Conservation (phyloP, 2,797 vertebrate species). For the Myotis pilosus region DNA sequence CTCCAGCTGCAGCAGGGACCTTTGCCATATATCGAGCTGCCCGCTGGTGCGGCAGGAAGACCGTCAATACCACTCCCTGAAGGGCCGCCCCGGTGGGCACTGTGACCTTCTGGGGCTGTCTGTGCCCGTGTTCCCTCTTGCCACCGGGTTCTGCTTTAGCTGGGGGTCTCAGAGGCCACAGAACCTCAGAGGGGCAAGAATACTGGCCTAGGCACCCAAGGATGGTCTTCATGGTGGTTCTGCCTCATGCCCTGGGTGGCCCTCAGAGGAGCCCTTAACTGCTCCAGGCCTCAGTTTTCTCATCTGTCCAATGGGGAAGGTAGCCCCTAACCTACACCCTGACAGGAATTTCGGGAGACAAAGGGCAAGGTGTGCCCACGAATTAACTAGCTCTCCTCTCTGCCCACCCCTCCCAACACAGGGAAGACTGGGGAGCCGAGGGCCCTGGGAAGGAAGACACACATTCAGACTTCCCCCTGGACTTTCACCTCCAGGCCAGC, state of each 20-base stretch:
- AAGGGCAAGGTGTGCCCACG: not conserved
- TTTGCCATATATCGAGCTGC: accelerated
- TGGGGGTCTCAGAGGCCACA: not conserved
- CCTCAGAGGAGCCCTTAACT: not conserved
- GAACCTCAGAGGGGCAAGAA: not conserved
- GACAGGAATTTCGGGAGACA: not conserved
- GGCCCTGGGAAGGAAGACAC: not conserved
- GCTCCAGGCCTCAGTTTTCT: not conserved
- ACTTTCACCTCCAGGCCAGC: not conserved
- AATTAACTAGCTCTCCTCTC: not conserved
- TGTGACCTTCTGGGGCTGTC: not conserved
- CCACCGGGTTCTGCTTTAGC: not conserved
- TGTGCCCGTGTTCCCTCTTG: not conserved
- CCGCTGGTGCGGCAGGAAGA: accelerated
- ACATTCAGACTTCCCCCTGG: too few relatives aligned
- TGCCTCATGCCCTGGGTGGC: not conserved
- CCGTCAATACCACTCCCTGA: not conserved
- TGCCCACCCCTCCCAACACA: not conserved
- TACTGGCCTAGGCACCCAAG: too few relatives aligned
- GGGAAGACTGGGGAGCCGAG: accelerated
- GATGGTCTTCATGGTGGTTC: not conserved
- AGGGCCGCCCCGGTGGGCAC: not conserved
- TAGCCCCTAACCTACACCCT: not conserved
- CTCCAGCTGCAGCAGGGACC: not conserved
- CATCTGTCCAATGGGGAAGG: not conserved